phyloP scores from a whole-genome alignment of 2,888 invertebrate species.

The Hetaerina titia region DNA sequence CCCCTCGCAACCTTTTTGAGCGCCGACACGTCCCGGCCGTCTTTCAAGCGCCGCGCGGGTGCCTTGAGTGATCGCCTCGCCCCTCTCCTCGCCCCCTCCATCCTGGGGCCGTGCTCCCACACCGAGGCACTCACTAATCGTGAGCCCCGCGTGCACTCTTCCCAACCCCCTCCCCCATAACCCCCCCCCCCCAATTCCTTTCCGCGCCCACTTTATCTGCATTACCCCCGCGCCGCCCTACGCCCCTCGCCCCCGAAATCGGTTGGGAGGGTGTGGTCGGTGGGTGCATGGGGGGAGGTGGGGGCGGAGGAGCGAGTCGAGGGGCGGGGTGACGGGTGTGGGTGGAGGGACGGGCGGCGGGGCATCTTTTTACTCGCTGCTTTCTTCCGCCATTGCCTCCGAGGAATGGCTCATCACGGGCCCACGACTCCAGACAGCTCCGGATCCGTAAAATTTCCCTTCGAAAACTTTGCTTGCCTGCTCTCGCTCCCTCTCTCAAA shows the following conservation, averaged over 20 bases:
- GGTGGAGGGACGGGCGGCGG: neutral
- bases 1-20: neutral
- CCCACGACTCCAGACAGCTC: conserved; percentile 33
- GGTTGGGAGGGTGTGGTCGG: neutral
- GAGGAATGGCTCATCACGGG: conserved; percentile 53
- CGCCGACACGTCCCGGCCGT: neutral
- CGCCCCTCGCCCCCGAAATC: neutral
- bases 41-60: neutral
- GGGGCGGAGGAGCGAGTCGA: neutral
- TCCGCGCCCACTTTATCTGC: neutral
- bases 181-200: neutral
- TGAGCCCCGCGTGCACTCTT: neutral
- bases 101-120: neutral
- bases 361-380: conserved; percentile 24
- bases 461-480: neutral
- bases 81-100: neutral
- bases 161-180: neutral
- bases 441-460: conserved; percentile 39
- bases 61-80: neutral
- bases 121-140: too few relatives aligned
- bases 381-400: conserved; percentile 53
- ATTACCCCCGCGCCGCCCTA: neutral
- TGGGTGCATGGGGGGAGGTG: neutral
- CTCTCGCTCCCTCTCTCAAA: neutral
- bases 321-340: neutral